A percentile compares a stretch with the other conserved stretches of the same genome.
Conservation (phyloP, 2,113 vertebrate genomes). For the Paracanthobrama guichenoti region DNA sequence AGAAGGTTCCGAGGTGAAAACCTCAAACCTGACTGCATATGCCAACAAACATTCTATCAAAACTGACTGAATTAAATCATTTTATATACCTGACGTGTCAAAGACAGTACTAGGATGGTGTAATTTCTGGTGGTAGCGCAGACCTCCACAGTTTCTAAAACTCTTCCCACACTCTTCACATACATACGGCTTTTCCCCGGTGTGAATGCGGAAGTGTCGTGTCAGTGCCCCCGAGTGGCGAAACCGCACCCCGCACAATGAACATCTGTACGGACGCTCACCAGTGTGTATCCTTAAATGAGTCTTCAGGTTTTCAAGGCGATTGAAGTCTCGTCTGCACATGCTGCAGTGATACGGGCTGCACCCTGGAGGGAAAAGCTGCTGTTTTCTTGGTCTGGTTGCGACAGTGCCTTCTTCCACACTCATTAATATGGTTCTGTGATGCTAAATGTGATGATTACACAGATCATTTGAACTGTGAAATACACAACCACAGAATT, state of each 20-base stretch:
- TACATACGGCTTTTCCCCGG: conserved; percentile 72
- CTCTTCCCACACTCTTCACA: conserved; percentile 71
- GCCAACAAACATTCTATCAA: neutral
- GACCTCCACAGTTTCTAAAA: conserved; percentile 74
- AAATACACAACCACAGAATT: too few relatives aligned
- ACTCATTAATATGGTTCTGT: too few relatives aligned
- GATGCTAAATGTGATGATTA: too few relatives aligned
- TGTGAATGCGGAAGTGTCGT: conserved; percentile 76
- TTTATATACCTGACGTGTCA: too few relatives aligned
- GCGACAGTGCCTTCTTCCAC: too few relatives aligned
- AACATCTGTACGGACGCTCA: conserved; percentile 73
- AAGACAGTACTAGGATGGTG: conserved; percentile 54
- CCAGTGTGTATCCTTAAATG: conserved; percentile 65
- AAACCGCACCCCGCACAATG: conserved; percentile 72
- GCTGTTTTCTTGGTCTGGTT: too few relatives aligned
- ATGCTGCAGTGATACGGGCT: too few relatives aligned
- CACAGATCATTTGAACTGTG: too few relatives aligned
- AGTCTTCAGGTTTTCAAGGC: too few relatives aligned
- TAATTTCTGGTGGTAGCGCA: conserved; percentile 74
- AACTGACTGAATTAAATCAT: neutral
- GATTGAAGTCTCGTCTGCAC: too few relatives aligned
- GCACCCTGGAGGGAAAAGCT: too few relatives aligned
- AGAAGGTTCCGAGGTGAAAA: neutral
- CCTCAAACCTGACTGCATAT: neutral
- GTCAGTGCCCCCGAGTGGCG: conserved; percentile 75